Evolutionary conservation across 1,140 invertebrate species (phyloP), one percentile per base, ranked within the genome.

Genomic region (Oscheius sp.): DNA sequence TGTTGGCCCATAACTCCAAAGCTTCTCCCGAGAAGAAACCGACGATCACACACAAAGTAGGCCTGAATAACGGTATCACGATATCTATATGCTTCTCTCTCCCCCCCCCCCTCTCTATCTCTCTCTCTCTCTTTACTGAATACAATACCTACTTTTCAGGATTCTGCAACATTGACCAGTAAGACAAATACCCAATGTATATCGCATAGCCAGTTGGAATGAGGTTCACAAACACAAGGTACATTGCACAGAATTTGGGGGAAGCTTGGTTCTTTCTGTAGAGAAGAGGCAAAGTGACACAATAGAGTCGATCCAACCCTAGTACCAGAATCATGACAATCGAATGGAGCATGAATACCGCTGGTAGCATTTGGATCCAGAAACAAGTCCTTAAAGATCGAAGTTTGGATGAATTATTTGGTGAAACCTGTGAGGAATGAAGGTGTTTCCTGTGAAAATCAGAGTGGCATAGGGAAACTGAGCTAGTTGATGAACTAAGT

Each of bases 131-230:
- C n/a, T n/a, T n/a, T n/a, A n/a, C n/a, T n/a, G n/a, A n/a, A n/a
- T n/a, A n/a, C n/a, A n/a, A n/a, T n/a, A n/a, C n/a, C 61, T 34
- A 42, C 61, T 63, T 63, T 38, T 63, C 61, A 10, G 61, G 61
- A n/a, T 63, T 31, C 23, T 63, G 23, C 36, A 34, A n/a, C 36
- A 63, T 63, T 63, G n/a, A n/a, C n/a, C n/a, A 34, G 23, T 63
- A 34, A 32, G 36, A 63, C 23, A 34, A 63, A 4, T 42, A 31
- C 31, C 61, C 23, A 23, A 38, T n/a, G 3, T 10, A 31, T 55
- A 23, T 15, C 15, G 49, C 23, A 63, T 4, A 32, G 7, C n/a
- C n/a, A 26, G 28, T 31, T 13, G 31, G 31, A 31, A 63, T 13
- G 23, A 63, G 7, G 34, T 35, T 63, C 7, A 42, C 31, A 42